Base-by-base conservation (phyloP, 1,140 invertebrate genomes). In the Gryon sp. region DNA sequence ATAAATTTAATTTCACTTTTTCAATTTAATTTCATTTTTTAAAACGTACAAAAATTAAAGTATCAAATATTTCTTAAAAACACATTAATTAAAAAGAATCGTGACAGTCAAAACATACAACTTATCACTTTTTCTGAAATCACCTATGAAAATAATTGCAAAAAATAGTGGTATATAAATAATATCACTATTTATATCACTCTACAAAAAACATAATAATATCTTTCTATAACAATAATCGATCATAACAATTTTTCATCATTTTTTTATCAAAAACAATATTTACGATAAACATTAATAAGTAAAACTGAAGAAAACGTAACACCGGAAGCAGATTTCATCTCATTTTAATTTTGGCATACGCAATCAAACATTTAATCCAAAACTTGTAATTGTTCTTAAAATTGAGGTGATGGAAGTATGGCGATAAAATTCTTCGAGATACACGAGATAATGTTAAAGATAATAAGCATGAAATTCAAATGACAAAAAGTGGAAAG, bases 51-150 rank as follows among this genome's bases (percentile, higher is more conserved):
- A n/a, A n/a, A n/a, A n/a, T n/a, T 24, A 7, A 4, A 24, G 3
- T 24, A 7, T 12, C 6, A 9, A 20, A 11, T 20, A 19, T 28
- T 19, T 11, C 5, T n/a, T 41, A 12, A 34, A 26, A 55, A 53
- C 30, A 53, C 48, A 40, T 52, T 5, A 22, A 24, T 48, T 40
- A 32, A 48, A 19, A 22, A 34, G 41, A 26, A 63, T 12, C 48
- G 30, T 30, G 36, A 48, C 16, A 52, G 5, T 41, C 11, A 28
- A 60, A 36, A 60, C 53, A 70, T 60, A 68, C 41, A 70, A 70
- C 66, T 70, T 70, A 70, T 70, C 65, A 59, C 65, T 69, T 57
- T 69, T 48, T 59, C 43, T 69, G 65, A 68, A 68, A 68, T 55
- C 50, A 40, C 41, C 63, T 68, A 55, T 46, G 6, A 26, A 20